Conservation (phyloP, 1,140 invertebrate species). For the Eubasilissa regina region DNA sequence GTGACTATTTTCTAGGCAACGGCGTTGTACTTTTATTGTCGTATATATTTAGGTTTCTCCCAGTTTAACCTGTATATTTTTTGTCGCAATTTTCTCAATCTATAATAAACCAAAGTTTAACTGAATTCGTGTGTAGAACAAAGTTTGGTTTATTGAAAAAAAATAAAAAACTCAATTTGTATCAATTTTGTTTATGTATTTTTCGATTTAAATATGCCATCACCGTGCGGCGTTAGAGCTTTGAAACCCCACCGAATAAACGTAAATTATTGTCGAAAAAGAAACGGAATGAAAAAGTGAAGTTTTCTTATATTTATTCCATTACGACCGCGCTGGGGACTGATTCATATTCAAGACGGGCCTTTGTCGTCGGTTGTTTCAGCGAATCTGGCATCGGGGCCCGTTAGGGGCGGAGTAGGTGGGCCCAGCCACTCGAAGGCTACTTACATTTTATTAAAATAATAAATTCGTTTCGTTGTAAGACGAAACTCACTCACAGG, state of each 20-base stretch:
- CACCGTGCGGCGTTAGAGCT: neutral
- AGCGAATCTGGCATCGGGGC: constrained; percentile 46
- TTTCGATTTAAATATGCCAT: neutral
- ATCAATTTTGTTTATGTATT: too few relatives aligned
- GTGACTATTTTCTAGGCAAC: too few relatives aligned
- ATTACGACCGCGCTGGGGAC: constrained; percentile 32
- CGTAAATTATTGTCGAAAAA: constrained; percentile 45
- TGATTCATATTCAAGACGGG: constrained; percentile 50
- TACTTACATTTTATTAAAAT: constrained; percentile 48
- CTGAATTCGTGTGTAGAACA: too few relatives aligned
- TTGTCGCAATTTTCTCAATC: too few relatives aligned
- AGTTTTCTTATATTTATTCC: constrained; percentile 50
- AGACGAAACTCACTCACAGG: neutral
- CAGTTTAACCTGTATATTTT: too few relatives aligned
- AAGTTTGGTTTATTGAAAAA: too few relatives aligned
- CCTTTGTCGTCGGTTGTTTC: constrained; percentile 36
- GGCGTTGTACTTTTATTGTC: too few relatives aligned
- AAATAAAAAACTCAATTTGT: too few relatives aligned
- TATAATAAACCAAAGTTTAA: too few relatives aligned
- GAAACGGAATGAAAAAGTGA: constrained; percentile 39
- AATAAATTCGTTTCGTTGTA: constrained; percentile 26
- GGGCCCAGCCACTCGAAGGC: neutral
- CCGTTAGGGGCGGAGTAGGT: constrained; percentile 22
- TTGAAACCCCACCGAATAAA: constrained; percentile 17
- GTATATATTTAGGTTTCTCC: too few relatives aligned